These are phyloP conservation scores for Rhabdophis nuchalis DNA, from an alignment of 2,797 vertebrate genomes.

Conservation along the genomic window DNA sequence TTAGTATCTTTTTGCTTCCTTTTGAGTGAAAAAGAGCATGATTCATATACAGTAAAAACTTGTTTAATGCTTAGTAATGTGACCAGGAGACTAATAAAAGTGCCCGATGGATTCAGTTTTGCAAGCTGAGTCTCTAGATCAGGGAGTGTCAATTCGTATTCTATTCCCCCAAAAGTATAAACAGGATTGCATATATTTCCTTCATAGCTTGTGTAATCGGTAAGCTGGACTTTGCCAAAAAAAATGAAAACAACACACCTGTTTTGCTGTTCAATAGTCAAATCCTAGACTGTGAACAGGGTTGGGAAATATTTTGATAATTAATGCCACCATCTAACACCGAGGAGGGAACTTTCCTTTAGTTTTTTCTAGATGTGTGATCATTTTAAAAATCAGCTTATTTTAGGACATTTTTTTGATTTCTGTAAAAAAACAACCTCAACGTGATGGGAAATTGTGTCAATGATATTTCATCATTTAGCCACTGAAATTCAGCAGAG, in stretches of 20 bases:
- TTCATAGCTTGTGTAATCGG: constrained; percentile 8
- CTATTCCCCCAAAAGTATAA: background rate
- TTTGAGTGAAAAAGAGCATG: background rate
- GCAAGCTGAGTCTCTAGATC: background rate
- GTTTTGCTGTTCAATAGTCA: fast-evolving
- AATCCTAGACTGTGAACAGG: background rate
- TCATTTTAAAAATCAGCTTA: background rate
- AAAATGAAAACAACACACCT: constrained; percentile 1
- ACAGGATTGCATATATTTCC: constrained; percentile 8
- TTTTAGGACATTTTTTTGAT: background rate
- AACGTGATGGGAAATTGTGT: background rate
- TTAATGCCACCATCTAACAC: background rate
- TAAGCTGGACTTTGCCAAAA: constrained; percentile 29
- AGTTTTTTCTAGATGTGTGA: background rate
- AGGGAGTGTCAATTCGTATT: background rate
- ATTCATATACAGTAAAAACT: background rate
- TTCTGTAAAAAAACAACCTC: background rate
- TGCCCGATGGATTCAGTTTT: background rate
- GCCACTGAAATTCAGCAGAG: background rate
- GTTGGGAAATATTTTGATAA: background rate
- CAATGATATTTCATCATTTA: background rate
- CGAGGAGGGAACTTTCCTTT: background rate
- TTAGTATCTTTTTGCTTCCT: background rate
- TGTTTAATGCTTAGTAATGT: background rate
- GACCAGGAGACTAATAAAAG: background rate